Conservation (phyloP, 2,888 invertebrate species). For the Drosophila tanythrix region DNA sequence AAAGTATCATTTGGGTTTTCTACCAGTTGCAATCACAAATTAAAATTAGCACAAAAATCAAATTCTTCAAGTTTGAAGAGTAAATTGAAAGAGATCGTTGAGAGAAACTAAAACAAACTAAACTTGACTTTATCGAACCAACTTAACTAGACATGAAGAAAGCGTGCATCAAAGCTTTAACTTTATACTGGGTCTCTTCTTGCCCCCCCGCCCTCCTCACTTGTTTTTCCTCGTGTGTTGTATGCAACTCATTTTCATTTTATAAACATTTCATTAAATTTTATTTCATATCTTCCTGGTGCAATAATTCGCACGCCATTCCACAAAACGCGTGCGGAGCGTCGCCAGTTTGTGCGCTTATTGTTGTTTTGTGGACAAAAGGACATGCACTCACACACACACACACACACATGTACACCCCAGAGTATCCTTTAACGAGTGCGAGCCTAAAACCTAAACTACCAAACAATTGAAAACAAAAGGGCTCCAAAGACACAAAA, state of each 20-base stretch:
- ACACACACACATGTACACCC: constrained; percentile 28
- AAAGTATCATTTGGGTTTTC: neutral
- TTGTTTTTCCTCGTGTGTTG: neutral
- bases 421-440: constrained; percentile 68
- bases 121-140: neutral
- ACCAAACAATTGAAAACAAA: constrained; percentile 77
- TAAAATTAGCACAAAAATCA: neutral
- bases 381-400: constrained; percentile 47
- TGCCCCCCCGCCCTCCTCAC: neutral
- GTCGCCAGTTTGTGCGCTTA: constrained; percentile 53
- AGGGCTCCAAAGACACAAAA: constrained; percentile 58
- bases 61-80: neutral
- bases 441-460: constrained; percentile 76
- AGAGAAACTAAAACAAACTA: neutral
- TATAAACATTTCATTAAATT: constrained; percentile 80
- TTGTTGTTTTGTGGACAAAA: constrained; percentile 63
- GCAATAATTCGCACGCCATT: constrained; percentile 80
- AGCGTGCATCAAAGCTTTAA: constrained; percentile 3
- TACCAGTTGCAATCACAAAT: neutral
- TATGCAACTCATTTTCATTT: constrained; percentile 70
- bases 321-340: constrained; percentile 76
- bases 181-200: neutral
- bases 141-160: neutral
- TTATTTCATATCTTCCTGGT: constrained; percentile 81
- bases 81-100: neutral